Conservation (phyloP, 1,140 invertebrate species). For the Vanessa tameamea region DNA sequence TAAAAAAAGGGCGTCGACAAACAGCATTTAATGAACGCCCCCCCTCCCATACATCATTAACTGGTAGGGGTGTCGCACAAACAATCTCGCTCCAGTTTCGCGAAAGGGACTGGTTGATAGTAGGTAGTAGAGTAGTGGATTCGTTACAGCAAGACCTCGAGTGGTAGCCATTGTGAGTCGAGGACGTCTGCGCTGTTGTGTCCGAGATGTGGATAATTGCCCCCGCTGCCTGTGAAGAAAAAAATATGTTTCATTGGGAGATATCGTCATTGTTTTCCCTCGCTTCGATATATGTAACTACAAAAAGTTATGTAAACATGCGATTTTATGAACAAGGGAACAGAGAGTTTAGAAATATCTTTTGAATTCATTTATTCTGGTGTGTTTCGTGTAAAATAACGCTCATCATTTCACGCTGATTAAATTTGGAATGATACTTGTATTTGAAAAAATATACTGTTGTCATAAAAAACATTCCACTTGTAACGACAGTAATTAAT, state of each 20-base stretch:
- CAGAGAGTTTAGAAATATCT: too few species aligned
- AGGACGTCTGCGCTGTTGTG: constrained; percentile 73
- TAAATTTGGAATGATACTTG: too few species aligned
- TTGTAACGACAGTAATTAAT: too few species aligned
- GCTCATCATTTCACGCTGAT: too few species aligned
- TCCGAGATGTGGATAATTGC: constrained; percentile 78
- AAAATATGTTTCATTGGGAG: constrained; percentile 55
- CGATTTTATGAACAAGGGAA: constrained; percentile 6
- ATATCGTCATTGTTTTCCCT: constrained; percentile 49
- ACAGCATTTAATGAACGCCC: constrained; percentile 70
- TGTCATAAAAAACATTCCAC: too few species aligned
- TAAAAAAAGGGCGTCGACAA: constrained; percentile 60
- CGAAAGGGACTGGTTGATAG: constrained; percentile 73
- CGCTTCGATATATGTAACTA: constrained; percentile 32
- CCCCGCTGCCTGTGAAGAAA: constrained; percentile 57
- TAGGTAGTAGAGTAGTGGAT: constrained; percentile 70
- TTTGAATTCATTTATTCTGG: too few species aligned
- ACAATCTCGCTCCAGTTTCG: constrained; percentile 75
- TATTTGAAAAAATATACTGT: too few species aligned
- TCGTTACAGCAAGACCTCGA: constrained; percentile 76
- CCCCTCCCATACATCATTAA: constrained; percentile 73
- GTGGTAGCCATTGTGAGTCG: constrained; percentile 72
- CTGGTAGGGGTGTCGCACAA: constrained; percentile 71
- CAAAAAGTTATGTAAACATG: constrained; percentile 29
- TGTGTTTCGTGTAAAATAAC: too few species aligned